phyloP scores from a whole-genome alignment of 2,888 invertebrate species.

The Chrysina gloriosa region DNA sequence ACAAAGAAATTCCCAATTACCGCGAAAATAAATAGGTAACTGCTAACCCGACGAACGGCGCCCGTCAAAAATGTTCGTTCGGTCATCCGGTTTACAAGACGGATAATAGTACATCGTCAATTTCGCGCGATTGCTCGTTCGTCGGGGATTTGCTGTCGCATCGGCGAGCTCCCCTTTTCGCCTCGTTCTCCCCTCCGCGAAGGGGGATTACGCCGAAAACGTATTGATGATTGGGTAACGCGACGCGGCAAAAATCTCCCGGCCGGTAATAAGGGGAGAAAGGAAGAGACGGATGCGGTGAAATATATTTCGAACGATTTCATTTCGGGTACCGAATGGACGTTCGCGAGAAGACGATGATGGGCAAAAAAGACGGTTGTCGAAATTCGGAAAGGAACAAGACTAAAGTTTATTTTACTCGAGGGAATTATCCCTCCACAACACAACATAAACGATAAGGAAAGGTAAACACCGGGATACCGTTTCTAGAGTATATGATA shows the following conservation, averaged over 20 bases:
- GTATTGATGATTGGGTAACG: slow-evolving; percentile 41
- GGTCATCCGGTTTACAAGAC: slow-evolving; percentile 38
- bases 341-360: too few species aligned
- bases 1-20: slow-evolving; percentile 18
- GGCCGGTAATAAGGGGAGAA: too few species aligned
- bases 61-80: slow-evolving; percentile 38
- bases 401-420: too few species aligned
- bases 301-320: too few species aligned
- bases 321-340: too few species aligned
- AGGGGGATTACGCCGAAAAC: slow-evolving; percentile 37
- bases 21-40: slow-evolving; percentile 14
- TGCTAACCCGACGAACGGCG: not conserved
- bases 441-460: too few species aligned
- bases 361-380: too few species aligned
- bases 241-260: not conserved
- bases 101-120: slow-evolving; percentile 44
- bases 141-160: slow-evolving; percentile 33
- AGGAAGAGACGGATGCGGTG: too few species aligned
- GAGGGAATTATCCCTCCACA: too few species aligned
- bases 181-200: not conserved
- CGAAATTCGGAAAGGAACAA: too few species aligned
- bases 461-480: too few species aligned
- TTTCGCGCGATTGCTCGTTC: slow-evolving; percentile 41
- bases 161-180: not conserved
- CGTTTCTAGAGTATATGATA: too few species aligned